Conservation (phyloP, 2,797 vertebrate species). For the Halcyon smyrnensis region DNA sequence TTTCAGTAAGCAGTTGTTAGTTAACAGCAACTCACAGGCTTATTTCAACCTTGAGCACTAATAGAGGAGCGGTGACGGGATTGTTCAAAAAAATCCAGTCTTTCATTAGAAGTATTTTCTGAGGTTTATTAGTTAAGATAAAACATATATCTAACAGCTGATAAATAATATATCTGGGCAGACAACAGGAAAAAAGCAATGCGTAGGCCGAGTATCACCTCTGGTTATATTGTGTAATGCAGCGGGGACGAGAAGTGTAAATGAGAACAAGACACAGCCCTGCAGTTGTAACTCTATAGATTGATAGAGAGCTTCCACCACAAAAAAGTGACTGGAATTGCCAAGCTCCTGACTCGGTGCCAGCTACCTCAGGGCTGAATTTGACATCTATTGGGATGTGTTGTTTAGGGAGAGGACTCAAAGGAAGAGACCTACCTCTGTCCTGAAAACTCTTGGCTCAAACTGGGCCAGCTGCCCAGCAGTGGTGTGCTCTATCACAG, state of each 20-base stretch:
- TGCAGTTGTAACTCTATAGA: conserved; percentile 34
- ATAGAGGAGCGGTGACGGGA: background rate
- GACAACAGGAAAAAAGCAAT: background rate
- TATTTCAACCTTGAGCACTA: conserved; percentile 48
- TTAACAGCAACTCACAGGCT: conserved; percentile 27
- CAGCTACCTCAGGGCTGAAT: conserved; percentile 35
- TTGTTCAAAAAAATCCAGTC: conserved; percentile 13
- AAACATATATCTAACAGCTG: background rate
- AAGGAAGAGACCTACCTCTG: conserved; percentile 38
- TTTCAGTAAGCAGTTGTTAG: conserved; percentile 45
- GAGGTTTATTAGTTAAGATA: conserved; percentile 31
- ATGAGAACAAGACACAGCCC: conserved; percentile 31
- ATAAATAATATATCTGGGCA: conserved; percentile 32
- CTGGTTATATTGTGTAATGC: conserved; percentile 40
- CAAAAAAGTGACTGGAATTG: conserved; percentile 42
- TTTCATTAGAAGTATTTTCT: conserved; percentile 25
- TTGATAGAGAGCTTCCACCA: conserved; percentile 28
- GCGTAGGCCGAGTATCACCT: conserved; percentile 31
- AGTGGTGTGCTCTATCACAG: conserved; percentile 27
- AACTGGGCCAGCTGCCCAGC: background rate
- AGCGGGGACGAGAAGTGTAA: conserved; percentile 17
- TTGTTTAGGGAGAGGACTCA: background rate
- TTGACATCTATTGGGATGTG: background rate
- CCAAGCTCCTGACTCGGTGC: background rate
- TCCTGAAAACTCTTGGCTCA: conserved; percentile 1